Evolutionary conservation across 2,113 vertebrate species (phyloP).

Genomic region (Dromaius novaehollandiae): DNA sequence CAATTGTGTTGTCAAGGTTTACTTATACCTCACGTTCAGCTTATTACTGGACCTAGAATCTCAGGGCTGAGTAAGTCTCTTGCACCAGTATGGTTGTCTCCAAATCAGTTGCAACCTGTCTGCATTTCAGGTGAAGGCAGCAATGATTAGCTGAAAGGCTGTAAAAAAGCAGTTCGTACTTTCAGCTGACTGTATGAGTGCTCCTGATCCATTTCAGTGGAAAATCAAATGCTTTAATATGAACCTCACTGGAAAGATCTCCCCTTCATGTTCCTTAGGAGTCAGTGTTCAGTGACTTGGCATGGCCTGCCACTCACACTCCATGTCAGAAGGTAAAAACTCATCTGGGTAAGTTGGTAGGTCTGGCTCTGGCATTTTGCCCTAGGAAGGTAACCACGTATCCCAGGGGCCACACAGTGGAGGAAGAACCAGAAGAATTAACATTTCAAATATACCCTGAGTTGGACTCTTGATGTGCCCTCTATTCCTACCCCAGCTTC

Average conservation of each 20-base stretch:
- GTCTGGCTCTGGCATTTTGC: background rate
- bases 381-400: fast-evolving
- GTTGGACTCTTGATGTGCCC: background rate
- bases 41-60: background rate
- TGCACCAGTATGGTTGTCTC: background rate
- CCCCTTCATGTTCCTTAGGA: background rate
- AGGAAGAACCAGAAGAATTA: background rate
- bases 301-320: background rate
- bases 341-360: background rate
- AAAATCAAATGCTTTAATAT: background rate
- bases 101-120: background rate
- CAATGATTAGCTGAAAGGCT: background rate
- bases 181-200: background rate
- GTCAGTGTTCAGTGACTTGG: fast-evolving
- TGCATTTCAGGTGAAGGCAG: fast-evolving
- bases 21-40: no score
- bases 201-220: background rate
- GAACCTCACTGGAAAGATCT: background rate
- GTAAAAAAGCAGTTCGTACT: background rate
- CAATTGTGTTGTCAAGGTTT: background rate
- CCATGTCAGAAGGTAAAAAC: background rate
- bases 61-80: background rate
- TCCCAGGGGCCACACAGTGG: background rate
- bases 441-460: background rate
- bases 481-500: background rate